Conservation (phyloP, 1,140 invertebrate species). For the Steinernema khuongi region DNA sequence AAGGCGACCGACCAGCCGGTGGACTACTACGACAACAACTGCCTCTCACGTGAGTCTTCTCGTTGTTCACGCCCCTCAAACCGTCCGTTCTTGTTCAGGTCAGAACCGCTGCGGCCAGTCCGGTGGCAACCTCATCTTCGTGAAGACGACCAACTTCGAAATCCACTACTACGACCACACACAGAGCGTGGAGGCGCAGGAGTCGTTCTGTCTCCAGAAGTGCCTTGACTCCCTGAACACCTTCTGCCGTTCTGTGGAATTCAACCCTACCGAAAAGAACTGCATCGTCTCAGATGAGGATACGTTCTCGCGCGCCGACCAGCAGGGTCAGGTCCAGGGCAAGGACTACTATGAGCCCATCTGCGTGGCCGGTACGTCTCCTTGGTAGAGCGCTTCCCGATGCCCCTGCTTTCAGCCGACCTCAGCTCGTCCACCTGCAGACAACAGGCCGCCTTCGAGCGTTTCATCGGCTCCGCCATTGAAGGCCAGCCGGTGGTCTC, state of each 20-base stretch:
- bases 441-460: constrained; percentile 58
- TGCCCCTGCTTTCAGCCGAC: constrained; percentile 46
- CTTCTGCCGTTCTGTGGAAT: constrained; percentile 58
- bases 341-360: constrained; percentile 59
- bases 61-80: neutral
- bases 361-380: constrained; percentile 54
- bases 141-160: constrained; percentile 58
- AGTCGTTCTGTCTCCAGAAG: constrained; percentile 58
- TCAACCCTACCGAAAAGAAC: constrained; percentile 56
- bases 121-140: constrained; percentile 57
- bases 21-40: constrained; percentile 59
- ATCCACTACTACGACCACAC: constrained; percentile 59
- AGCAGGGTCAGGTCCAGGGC: constrained; percentile 53
- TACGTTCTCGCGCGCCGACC: constrained; percentile 58
- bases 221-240: constrained; percentile 57
- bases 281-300: constrained; percentile 58
- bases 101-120: constrained; percentile 57
- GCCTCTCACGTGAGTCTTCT: constrained; percentile 47
- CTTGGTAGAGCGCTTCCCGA: constrained; percentile 21
- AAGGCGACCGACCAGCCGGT: constrained; percentile 52
- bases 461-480: constrained; percentile 56
- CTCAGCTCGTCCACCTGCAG: constrained; percentile 56
- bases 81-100: neutral
- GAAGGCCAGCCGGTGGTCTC: constrained; percentile 56
- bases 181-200: constrained; percentile 58